Evolutionary conservation across 2,888 invertebrate genomes (phyloP).

Genomic region (Coenonympha arcania): DNA sequence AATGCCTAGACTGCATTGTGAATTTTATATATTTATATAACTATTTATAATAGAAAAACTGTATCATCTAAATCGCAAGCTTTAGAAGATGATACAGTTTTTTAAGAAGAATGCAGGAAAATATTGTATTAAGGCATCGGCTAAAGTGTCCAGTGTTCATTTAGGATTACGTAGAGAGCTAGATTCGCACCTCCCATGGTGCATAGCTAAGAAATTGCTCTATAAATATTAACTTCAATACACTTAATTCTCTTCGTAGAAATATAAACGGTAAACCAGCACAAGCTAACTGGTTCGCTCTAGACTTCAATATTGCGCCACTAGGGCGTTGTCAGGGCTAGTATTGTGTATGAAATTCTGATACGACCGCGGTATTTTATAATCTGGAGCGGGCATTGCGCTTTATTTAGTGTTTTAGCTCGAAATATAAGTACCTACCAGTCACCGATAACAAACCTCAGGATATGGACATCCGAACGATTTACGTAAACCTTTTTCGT

Average conservation of each 20-base stretch:
- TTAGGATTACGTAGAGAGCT: background rate
- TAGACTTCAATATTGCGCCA: slow-evolving; percentile 30
- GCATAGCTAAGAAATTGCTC: background rate
- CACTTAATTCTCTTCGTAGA: slow-evolving; percentile 6
- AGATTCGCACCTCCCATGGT: too few species aligned
- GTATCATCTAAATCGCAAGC: too few species aligned
- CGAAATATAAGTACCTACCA: too few species aligned
- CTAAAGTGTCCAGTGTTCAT: background rate
- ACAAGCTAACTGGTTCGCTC: slow-evolving; percentile 27
- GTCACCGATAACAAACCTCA: too few species aligned
- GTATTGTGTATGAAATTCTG: slow-evolving; percentile 28
- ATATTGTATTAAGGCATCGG: background rate
- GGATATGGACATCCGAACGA: too few species aligned
- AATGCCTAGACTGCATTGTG: too few species aligned
- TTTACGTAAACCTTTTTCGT: too few species aligned
- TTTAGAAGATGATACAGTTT: too few species aligned
- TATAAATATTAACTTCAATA: background rate
- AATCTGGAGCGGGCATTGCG: slow-evolving; percentile 18
- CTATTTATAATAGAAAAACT: too few species aligned
- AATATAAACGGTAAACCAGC: slow-evolving; percentile 30
- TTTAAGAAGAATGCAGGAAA: too few species aligned
- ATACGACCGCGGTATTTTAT: slow-evolving; percentile 22
- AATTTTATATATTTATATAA: too few species aligned
- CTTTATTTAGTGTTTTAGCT: slow-evolving; percentile 20
- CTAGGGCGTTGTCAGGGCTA: slow-evolving; percentile 35